These are phyloP conservation scores for Alviniconcha marisindica DNA, from an alignment of 1,140 invertebrate genomes.

Conservation along the genomic window DNA sequence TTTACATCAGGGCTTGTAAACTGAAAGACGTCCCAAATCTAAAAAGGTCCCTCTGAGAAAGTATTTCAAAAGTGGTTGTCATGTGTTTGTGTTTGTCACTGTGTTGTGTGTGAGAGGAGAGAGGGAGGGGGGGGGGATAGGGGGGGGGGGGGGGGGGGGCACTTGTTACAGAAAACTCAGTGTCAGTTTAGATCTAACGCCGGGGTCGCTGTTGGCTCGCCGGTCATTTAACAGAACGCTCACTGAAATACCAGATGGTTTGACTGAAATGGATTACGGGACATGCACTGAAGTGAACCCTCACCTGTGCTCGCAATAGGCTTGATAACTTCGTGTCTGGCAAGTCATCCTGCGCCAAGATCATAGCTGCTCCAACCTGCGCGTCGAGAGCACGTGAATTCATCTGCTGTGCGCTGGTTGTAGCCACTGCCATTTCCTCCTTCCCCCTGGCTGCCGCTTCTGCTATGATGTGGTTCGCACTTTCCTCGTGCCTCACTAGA, in stretches of 20 bases:
- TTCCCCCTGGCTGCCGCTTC: neutral
- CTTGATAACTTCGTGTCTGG: neutral
- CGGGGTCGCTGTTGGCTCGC: neutral
- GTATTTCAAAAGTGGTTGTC: no score
- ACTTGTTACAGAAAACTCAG: neutral
- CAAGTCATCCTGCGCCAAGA: constrained; percentile 4
- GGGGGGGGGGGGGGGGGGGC: neutral
- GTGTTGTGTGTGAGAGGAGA: no score
- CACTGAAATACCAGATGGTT: neutral
- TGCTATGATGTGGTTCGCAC: neutral
- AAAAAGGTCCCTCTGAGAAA: no score
- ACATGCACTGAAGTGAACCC: no score
- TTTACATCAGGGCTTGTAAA: no score
- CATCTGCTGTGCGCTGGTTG: neutral
- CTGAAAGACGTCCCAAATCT: no score
- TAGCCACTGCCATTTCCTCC: neutral
- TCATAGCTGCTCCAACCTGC: constrained; percentile 23
- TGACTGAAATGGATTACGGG: no score
- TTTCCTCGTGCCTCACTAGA: neutral
- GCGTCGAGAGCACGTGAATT: neutral
- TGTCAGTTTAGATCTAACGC: neutral
- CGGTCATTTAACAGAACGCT: neutral
- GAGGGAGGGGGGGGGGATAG: neutral
- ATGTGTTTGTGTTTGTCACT: no score
- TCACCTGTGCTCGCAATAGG: neutral